These are phyloP conservation scores for Gonocerus acuteangulatus DNA, from an alignment of 2,888 invertebrate genomes.

Conservation along the genomic window DNA sequence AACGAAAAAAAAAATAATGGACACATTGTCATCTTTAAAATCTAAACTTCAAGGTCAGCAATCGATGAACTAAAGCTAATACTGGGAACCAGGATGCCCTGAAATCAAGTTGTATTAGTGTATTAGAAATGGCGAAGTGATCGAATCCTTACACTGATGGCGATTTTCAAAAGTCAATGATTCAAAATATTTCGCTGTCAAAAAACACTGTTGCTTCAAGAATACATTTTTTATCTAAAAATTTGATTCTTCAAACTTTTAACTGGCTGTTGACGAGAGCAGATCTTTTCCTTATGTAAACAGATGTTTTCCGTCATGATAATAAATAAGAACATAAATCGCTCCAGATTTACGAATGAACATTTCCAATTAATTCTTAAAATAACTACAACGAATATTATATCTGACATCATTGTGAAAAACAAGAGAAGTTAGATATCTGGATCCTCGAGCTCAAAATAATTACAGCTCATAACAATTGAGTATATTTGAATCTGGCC, in stretches of 20 bases:
- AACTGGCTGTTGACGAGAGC: too few species aligned
- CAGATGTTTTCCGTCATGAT: too few species aligned
- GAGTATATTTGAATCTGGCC: too few species aligned
- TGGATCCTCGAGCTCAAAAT: too few species aligned
- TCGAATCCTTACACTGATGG: background rate
- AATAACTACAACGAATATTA: too few species aligned
- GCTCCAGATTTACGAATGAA: too few species aligned
- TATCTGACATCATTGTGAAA: too few species aligned
- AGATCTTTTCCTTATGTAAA: too few species aligned
- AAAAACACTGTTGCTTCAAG: background rate
- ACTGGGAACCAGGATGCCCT: background rate
- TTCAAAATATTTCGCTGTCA: background rate
- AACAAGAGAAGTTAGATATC: too few species aligned
- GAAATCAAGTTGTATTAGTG: background rate
- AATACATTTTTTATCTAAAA: background rate
- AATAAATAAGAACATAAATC: too few species aligned
- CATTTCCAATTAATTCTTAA: too few species aligned
- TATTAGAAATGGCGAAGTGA: background rate
- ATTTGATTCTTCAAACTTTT: background rate
- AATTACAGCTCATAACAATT: too few species aligned
- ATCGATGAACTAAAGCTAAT: background rate
- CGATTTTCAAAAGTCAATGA: background rate
- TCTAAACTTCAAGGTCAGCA: background rate
- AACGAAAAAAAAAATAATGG: background rate
- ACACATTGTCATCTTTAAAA: background rate